Base-by-base conservation (phyloP, 2,888 invertebrate species). In the Macrosiphum euphorbiae region DNA sequence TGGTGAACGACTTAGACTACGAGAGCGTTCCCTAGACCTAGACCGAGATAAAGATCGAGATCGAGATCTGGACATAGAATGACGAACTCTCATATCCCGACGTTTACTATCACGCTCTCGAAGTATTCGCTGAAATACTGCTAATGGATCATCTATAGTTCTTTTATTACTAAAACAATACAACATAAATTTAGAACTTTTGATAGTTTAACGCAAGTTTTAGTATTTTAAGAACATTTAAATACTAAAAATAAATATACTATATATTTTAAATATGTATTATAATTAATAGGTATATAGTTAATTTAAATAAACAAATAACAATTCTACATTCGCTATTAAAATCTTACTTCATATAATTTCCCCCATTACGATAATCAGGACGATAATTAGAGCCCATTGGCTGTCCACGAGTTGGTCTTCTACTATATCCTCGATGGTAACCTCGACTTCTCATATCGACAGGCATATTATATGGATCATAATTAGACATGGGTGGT, bases 111-210 rank as follows among this genome's bases (percentile, higher is more conserved):
- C 94, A 96, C 98, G 98, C 96, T 98, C 98, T 95, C 98, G 97
- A 95, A 98, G 97, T 96, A 98, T 98, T 95, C 98, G 97, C 96
- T 98, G 98, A 96, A 98, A 98, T 92, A 98, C 98, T 96, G 98
- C 98, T 95, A 98, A 96, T 8, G 98, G 98, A 96, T 98, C 98
- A 95, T 98, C 98, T 95, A 97, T 98, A 94, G 97, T 97, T 95
- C 98, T 98, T 88, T 89, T 84, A 86, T 85, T 86, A 88, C 58
- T 92, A 20, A 92, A 94, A 91, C 47, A 78, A 52, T 78, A 90
- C 78, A 90, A 86, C n/a, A 50, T 44, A 13, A 58, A 92, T 58
- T 67, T 26, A 47, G 44, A 10, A 67, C 5, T 44, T 86, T 28
- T 28, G 7, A 13, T 86, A 47, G 1, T n/a, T 86, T 13, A 86